Base-by-base conservation (phyloP, 2,797 vertebrate species). In the Vipera latastei region DNA sequence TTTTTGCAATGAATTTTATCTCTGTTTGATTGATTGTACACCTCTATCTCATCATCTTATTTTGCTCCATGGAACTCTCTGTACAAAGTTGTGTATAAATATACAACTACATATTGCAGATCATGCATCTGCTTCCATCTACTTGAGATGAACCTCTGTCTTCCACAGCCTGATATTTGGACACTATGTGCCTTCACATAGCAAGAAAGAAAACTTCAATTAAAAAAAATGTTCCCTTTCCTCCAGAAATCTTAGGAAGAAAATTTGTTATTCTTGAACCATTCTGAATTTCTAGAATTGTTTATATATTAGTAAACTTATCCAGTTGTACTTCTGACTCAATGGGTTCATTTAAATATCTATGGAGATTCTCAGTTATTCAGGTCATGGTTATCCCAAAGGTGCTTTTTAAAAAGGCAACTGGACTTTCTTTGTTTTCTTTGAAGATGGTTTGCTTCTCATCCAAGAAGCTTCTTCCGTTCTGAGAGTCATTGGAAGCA, bases 271-370 rank as follows among this genome's bases (percentile, higher is more conserved):
- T 32, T 16, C 7, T 22, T 22, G 5, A 57, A 51, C 83, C 56
- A 26, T 88, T 88, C 18, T 78, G 8, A 73, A 60, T 51, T 6
- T 69, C 22, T 7, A 88, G n/a, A 16, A 16, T 14, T 26, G 25
- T 89, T 61, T 92, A 25, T 0, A 12, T 78, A 83, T 25, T 51
- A 85, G n/a, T 96, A 92, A 90, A 48, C 91, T 26, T 93, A 95
- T 93, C 93, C 38, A 89, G 94, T 95, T 65, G 44, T 83, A 61
- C n/a, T 92, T 91, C 93, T 95, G 69, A 92, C 91, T 93, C 93
- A 95, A 95, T 96, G 94, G 92, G 94, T 61, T 95, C 78, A 51
- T 69, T 44, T 94, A 86, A 90, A 69, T 69, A 6, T 32, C n/a
- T 69, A 32, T 69, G n/a, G 63, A 69, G 14, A 69, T 69, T 69